Evolutionary conservation across 2,888 invertebrate genomes (phyloP).

Genomic region (Parascotia fuliginaria): DNA sequence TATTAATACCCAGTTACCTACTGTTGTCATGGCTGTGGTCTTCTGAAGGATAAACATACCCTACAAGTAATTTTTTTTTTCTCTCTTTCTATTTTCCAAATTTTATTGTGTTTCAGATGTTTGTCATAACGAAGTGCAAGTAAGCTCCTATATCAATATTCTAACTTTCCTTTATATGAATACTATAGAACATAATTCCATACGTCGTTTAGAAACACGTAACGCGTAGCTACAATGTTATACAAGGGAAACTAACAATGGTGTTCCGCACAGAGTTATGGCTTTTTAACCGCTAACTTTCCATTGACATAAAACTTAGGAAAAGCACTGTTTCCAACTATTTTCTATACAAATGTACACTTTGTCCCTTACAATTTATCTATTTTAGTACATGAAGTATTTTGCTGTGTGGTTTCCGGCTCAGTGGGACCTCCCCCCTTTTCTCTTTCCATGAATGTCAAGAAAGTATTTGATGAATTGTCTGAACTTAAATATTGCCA

Average conservation of each 20-base stretch:
- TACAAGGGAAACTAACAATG: constrained; percentile 27
- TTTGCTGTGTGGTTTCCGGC: constrained; percentile 13
- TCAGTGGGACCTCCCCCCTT: neutral
- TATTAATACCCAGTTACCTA: too few relatives aligned
- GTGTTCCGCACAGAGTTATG: constrained; percentile 27
- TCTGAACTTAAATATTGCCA: neutral
- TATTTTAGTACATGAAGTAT: constrained; percentile 10
- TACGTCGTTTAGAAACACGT: constrained; percentile 9
- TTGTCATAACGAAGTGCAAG: too few relatives aligned
- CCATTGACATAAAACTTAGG: constrained; percentile 45
- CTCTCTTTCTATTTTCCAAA: too few relatives aligned
- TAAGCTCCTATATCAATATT: neutral
- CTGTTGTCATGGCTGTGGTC: too few relatives aligned
- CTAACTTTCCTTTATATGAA: constrained; percentile 6
- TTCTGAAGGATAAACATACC: too few relatives aligned
- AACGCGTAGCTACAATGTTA: constrained; percentile 16
- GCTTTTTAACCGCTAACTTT: constrained; percentile 40
- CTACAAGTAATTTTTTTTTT: too few relatives aligned
- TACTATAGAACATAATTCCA: constrained; percentile 5
- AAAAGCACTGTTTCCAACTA: constrained; percentile 30
- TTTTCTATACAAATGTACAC: constrained; percentile 21
- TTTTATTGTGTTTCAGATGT: too few relatives aligned
- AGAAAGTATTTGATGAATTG: neutral
- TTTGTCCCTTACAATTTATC: constrained; percentile 21
- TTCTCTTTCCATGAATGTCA: constrained; percentile 1